A percentile compares a stretch with the other conserved stretches of the same genome.
Conservation (phyloP, 2,113 vertebrate species). For the Sinocyclocheilus anophthalmus region DNA sequence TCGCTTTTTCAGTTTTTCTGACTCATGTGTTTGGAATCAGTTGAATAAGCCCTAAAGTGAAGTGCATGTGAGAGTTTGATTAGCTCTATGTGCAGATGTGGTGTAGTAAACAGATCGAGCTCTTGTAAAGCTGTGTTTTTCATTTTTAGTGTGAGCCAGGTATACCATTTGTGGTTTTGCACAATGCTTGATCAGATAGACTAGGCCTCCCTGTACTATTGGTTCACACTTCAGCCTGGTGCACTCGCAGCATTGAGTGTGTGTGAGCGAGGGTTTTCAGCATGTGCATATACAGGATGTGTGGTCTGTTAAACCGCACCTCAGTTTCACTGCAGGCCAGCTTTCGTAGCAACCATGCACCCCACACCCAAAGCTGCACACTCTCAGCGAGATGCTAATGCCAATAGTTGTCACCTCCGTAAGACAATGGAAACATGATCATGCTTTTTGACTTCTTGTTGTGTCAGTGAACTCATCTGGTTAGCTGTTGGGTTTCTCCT, state of each 20-base stretch:
- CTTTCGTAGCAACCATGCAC: slow-evolving; percentile 43
- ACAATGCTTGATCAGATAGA: slow-evolving; percentile 50
- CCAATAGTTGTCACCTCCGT: slow-evolving; percentile 14
- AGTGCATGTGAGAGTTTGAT: slow-evolving; percentile 56
- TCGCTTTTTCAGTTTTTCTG: neutral
- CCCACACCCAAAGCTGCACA: slow-evolving; percentile 45
- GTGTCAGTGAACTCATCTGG: neutral
- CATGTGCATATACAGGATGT: slow-evolving; percentile 63
- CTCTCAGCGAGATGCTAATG: slow-evolving; percentile 29
- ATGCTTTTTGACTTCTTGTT: neutral
- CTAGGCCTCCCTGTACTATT: slow-evolving; percentile 40
- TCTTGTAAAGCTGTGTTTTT: slow-evolving; percentile 71
- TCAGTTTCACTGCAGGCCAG: slow-evolving; percentile 57
- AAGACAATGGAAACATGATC: slow-evolving; percentile 30
- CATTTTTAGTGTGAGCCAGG: slow-evolving; percentile 69
- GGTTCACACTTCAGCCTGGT: slow-evolving; percentile 59
- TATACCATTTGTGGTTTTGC: slow-evolving; percentile 56
- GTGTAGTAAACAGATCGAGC: slow-evolving; percentile 21
- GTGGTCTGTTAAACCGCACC: slow-evolving; percentile 69
- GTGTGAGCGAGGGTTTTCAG: slow-evolving; percentile 36
- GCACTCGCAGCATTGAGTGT: slow-evolving; percentile 42
- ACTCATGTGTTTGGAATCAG: slow-evolving; percentile 8
- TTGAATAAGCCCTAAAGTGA: neutral
- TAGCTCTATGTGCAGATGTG: slow-evolving; percentile 24
- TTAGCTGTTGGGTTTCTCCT: neutral